Percentiles rank a stretch among this genome's conserved stretches.
Conservation (phyloP, 2,888 invertebrate species). For the Halocaridina rubra region DNA sequence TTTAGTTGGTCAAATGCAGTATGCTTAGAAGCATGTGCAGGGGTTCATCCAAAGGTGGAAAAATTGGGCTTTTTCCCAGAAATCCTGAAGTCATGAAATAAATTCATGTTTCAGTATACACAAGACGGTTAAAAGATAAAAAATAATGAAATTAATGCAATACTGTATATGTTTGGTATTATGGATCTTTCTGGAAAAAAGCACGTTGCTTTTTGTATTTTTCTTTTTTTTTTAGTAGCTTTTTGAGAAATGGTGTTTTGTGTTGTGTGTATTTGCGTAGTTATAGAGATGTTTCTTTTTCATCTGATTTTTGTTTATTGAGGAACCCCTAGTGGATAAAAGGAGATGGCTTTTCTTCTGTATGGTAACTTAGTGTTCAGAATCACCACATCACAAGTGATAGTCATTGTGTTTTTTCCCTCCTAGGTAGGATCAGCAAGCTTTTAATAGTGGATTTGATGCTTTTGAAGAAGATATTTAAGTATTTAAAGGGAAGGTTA, state of each 20-base stretch:
- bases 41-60: constrained; percentile 33
- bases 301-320: background rate
- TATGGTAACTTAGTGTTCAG: too few species aligned
- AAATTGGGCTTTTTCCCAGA: constrained; percentile 18
- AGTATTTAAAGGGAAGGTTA: too few species aligned
- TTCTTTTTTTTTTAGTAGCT: background rate
- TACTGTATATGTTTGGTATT: background rate
- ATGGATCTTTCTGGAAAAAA: background rate
- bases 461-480: too few species aligned
- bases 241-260: too few species aligned
- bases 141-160: background rate
- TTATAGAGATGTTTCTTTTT: background rate
- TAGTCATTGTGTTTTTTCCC: too few species aligned
- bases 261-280: background rate
- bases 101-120: too few species aligned
- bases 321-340: constrained; percentile 4
- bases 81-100: background rate
- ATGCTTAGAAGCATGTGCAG: constrained; percentile 6
- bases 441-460: too few species aligned
- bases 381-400: too few species aligned
- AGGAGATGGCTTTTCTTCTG: background rate
- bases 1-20: background rate
- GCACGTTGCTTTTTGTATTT: background rate
- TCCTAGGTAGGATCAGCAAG: too few species aligned
- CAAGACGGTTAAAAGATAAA: too few species aligned